A percentile compares a stretch with the other conserved stretches of the same genome.
Evolutionary conservation across 2,113 vertebrate genomes (phyloP).

Genomic region (Toxostoma redivivum): DNA sequence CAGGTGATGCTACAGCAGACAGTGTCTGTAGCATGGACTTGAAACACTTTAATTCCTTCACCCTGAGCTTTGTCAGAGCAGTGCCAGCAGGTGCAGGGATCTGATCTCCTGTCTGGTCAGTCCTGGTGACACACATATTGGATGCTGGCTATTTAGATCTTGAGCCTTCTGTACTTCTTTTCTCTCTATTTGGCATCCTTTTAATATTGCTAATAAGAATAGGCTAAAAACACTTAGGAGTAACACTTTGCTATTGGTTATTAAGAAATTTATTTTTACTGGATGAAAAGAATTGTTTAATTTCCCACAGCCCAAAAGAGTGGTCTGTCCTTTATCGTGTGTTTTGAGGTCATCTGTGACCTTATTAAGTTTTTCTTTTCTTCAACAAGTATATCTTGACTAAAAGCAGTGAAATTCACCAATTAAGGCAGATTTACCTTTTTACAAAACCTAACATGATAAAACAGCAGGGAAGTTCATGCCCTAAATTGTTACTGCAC

Average conservation of each 20-base stretch:
- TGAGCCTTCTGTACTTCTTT: background rate
- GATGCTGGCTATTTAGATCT: background rate
- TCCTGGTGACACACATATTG: background rate
- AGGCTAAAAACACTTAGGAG: background rate
- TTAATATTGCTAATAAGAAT: background rate
- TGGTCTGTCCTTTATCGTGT: background rate
- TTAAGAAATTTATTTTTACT: background rate
- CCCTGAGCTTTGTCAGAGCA: background rate
- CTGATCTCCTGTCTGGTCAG: background rate
- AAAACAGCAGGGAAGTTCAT: background rate
- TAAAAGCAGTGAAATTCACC: background rate
- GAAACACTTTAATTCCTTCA: background rate
- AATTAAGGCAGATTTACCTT: background rate
- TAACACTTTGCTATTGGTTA: background rate
- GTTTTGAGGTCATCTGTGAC: background rate
- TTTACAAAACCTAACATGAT: background rate
- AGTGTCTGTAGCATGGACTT: background rate
- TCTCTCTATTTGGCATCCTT: background rate
- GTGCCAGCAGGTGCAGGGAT: background rate
- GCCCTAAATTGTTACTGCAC: background rate
- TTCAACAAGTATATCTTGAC: background rate
- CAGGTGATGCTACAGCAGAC: background rate
- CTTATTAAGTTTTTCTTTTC: background rate
- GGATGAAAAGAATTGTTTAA: background rate
- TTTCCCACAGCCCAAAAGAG: background rate